Evolutionary conservation across 2,797 vertebrate genomes (phyloP).

Genomic region (Hozukius guyotensis): DNA sequence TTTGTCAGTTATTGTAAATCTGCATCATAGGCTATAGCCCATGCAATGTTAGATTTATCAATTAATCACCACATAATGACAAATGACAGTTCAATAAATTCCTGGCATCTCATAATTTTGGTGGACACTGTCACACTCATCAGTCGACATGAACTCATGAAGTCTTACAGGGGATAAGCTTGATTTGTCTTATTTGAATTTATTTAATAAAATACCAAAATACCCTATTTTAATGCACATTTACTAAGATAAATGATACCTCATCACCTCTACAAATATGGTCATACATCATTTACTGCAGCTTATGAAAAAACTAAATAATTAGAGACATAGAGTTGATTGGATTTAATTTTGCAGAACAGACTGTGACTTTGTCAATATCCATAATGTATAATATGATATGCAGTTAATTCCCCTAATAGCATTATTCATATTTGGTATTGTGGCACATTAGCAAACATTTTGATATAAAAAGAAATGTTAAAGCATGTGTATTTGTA

Average conservation of each 20-base stretch:
- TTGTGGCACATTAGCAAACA: neutral
- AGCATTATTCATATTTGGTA: neutral
- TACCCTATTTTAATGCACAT: neutral
- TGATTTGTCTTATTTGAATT: neutral
- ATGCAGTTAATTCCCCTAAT: constrained; percentile 41
- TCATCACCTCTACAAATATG: neutral
- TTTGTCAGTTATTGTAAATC: neutral
- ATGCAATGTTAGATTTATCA: neutral
- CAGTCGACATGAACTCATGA: neutral
- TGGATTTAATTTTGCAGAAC: constrained; percentile 22
- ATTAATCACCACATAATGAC: neutral
- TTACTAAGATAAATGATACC: neutral
- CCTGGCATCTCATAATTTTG: neutral
- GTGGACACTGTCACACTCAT: too few relatives aligned
- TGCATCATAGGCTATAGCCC: neutral
- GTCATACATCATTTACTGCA: neutral
- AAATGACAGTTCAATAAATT: constrained; percentile 6
- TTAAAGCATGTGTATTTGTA: neutral
- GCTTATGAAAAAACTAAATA: neutral
- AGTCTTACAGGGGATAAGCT: neutral
- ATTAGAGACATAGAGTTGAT: neutral
- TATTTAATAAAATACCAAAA: neutral
- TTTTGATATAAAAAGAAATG: neutral
- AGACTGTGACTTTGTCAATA: neutral
- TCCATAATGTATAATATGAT: constrained; percentile 2